Evolutionary conservation across 2,113 vertebrate genomes (phyloP).

Genomic region (Colinus virginianus): DNA sequence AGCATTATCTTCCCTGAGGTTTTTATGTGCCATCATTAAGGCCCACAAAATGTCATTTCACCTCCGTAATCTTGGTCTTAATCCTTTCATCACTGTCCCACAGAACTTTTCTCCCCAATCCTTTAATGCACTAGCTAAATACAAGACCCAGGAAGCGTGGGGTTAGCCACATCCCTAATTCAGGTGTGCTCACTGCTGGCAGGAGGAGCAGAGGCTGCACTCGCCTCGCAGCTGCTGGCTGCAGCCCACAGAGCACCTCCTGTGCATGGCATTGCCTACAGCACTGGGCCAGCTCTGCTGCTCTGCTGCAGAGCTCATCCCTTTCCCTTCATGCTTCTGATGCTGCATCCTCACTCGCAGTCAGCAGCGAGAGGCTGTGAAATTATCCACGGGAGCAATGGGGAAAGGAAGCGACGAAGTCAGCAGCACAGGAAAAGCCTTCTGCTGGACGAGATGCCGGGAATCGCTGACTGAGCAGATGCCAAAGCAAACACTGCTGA

Average conservation of each 20-base stretch:
- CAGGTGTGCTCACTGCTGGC: neutral
- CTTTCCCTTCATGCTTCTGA: neutral
- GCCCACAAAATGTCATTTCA: neutral
- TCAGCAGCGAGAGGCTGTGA: rapidly evolving
- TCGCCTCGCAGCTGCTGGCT: neutral
- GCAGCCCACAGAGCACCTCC: too few species aligned
- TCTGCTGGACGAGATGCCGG: rapidly evolving
- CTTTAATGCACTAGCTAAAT: neutral
- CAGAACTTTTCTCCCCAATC: neutral
- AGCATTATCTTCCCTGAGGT: neutral
- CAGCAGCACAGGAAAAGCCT: neutral
- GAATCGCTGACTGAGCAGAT: neutral
- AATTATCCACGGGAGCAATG: rapidly evolving
- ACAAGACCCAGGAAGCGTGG: neutral
- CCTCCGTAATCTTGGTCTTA: neutral
- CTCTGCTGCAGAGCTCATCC: neutral
- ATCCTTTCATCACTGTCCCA: neutral
- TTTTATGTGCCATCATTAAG: neutral
- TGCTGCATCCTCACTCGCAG: rapidly evolving
- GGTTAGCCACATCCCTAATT: neutral
- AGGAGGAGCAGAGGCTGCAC: neutral
- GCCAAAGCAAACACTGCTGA: neutral
- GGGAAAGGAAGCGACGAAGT: neutral
- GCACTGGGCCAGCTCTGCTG: neutral
- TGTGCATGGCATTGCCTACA: too few species aligned